These are phyloP conservation scores for Drosophila acutilabella DNA, from an alignment of 2,888 invertebrate species.

Conservation along the genomic window DNA sequence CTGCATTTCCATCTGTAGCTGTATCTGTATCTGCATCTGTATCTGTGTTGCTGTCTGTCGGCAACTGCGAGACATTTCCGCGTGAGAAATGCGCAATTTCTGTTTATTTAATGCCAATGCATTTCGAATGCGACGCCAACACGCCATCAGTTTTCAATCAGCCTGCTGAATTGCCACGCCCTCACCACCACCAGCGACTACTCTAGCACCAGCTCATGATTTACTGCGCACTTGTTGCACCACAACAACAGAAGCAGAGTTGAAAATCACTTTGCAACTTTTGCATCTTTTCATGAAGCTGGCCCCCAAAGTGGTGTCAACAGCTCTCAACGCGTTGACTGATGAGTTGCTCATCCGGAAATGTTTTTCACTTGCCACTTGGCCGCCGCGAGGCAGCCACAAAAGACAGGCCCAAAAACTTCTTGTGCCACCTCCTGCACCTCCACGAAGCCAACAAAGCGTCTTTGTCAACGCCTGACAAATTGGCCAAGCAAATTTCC, in stretches of 20 bases:
- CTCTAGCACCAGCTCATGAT: conserved; percentile 47
- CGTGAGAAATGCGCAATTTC: conserved; percentile 79
- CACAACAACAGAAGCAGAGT: conserved; percentile 33
- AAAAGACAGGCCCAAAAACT: conserved; percentile 27
- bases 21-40: conserved; percentile 13
- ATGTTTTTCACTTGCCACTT: conserved; percentile 74
- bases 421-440: not conserved
- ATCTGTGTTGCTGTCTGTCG: conserved; percentile 31
- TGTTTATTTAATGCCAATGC: conserved; percentile 81
- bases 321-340: conserved; percentile 74
- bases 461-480: conserved; percentile 79
- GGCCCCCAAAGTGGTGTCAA: conserved; percentile 83
- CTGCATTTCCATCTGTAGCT: conserved; percentile 21
- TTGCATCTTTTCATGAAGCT: conserved; percentile 74
- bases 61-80: conserved; percentile 61
- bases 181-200: conserved; percentile 12
- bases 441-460: conserved; percentile 63
- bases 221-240: conserved; percentile 79
- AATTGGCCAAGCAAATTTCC: conserved; percentile 62
- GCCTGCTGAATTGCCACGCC: conserved; percentile 54
- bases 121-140: conserved; percentile 74
- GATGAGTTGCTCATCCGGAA: conserved; percentile 81
- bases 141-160: conserved; percentile 82
- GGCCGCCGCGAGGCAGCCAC: conserved; percentile 39
- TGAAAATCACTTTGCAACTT: conserved; percentile 80